These are phyloP conservation scores for Amphipoea oculea DNA, from an alignment of 2,888 invertebrate species.

Conservation along the genomic window DNA sequence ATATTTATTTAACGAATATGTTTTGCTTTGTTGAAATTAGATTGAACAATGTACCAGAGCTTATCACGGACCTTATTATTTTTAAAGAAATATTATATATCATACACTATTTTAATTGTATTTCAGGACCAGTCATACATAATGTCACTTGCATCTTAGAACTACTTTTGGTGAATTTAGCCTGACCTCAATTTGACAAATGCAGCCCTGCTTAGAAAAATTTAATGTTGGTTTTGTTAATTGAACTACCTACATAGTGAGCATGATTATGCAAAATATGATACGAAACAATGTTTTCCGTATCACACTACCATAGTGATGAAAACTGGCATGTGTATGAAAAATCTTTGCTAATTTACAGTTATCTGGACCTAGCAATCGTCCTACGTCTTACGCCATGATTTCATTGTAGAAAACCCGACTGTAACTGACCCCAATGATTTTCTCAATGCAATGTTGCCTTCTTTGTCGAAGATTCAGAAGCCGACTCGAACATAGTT, in stretches of 20 bases:
- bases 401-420: not conserved
- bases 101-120: not conserved
- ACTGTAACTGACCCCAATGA: conserved; percentile 60
- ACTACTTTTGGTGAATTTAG: not conserved
- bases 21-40: not conserved
- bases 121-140: not conserved
- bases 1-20: conserved; percentile 6
- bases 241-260: not conserved
- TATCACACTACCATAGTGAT: not conserved
- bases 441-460: not conserved
- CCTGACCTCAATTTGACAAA: not conserved
- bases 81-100: not conserved
- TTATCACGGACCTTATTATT: not conserved
- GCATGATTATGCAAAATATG: not conserved
- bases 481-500: too few species aligned
- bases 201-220: too few species aligned
- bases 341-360: not conserved
- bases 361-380: not conserved
- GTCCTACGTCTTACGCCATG: not conserved
- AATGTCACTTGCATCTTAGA: not conserved
- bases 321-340: not conserved
- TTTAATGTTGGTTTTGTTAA: too few species aligned
- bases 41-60: not conserved
- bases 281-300: not conserved
- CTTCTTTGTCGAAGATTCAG: not conserved